A percentile compares a stretch with the other conserved stretches of the same genome.
Conservation (phyloP, 2,888 invertebrate species). For the Coenonympha arcania region DNA sequence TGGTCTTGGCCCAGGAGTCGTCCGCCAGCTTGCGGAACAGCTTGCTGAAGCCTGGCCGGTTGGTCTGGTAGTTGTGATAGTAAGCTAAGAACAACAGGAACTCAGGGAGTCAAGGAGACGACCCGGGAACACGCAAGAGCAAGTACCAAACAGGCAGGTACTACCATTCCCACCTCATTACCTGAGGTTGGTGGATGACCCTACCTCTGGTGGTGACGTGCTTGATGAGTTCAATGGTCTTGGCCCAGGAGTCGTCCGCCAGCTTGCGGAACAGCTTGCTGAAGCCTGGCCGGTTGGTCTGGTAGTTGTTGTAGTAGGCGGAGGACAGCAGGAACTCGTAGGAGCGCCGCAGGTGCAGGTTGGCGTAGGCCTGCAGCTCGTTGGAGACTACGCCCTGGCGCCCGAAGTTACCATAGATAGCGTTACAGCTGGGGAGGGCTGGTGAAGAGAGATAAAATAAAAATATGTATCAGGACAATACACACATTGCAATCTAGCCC, state of each 20-base stretch:
- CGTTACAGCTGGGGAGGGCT: constrained; percentile 75
- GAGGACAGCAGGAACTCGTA: constrained; percentile 84
- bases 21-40: constrained; percentile 83
- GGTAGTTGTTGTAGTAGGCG: constrained; percentile 83
- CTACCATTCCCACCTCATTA: too few species aligned
- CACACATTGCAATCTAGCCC: too few species aligned
- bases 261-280: constrained; percentile 81
- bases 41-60: constrained; percentile 83
- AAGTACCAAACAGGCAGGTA: too few species aligned
- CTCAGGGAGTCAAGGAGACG: too few species aligned
- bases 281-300: constrained; percentile 84
- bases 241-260: constrained; percentile 83
- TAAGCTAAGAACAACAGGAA: constrained; percentile 83
- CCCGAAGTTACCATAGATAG: constrained; percentile 76
- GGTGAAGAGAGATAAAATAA: constrained; percentile 21
- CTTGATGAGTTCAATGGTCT: constrained; percentile 83
- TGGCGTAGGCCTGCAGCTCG: constrained; percentile 72
- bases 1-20: constrained; percentile 80
- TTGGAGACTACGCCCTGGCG: constrained; percentile 58
- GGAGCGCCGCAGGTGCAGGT: constrained; percentile 79
- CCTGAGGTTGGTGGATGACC: too few species aligned
- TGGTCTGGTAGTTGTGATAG: constrained; percentile 83
- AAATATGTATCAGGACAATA: too few species aligned
- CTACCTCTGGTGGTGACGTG: constrained; percentile 82
- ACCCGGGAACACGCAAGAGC: too few species aligned